Evolutionary conservation across 2,113 vertebrate species (phyloP), one percentile per base, ranked within the genome.

Genomic region (Alligator sinensis): DNA sequence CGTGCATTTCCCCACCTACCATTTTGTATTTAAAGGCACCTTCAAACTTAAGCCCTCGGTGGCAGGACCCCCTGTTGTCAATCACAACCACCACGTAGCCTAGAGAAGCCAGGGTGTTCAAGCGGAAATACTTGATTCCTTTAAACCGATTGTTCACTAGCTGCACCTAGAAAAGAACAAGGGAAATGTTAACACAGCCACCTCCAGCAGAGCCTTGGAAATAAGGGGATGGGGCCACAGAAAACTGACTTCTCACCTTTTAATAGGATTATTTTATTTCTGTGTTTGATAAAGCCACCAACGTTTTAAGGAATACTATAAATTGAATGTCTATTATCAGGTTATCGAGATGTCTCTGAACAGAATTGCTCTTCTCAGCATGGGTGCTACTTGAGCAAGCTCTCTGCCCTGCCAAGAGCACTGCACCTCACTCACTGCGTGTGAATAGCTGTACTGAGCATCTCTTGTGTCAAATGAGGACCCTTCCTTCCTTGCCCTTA

Each of bases 1-100:
- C 25, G 18, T 58, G 66, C 74, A 27, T 76, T 76, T 57, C 76
- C 6, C 88, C 85, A 97, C 98, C 97, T 91, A 98, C 98, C 98
- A 98, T 98, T 97, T 98, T 98, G 94, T 98, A 98, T 85, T 98
- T 98, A 97, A 98, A 98, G 88, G 98, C 98, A 90, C 98, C 98
- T 98, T 98, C 98, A 94, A 98, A 98, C 93, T 98, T 98, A 80
- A 98, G 97, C 19, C 98, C 98, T 79, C 98, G 98, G 91, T 98
- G 98, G 87, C 98, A 98, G 89, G 98, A 98, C 2, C 98, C 98
- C 74, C 98, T 93, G 74, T 98, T 98, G 96, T 98, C 98, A 84
- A 98, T 98, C 60, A 98, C 98, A 59, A 98, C 98, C 0, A 98
- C 98, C 3, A 98, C 98, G 0, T 98, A 98, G 24, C 98, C 98